A percentile compares a stretch with the other conserved stretches of the same genome.
These are phyloP conservation scores for Labeo calbasu DNA, from an alignment of 2,797 vertebrate genomes.

Conservation along the genomic window DNA sequence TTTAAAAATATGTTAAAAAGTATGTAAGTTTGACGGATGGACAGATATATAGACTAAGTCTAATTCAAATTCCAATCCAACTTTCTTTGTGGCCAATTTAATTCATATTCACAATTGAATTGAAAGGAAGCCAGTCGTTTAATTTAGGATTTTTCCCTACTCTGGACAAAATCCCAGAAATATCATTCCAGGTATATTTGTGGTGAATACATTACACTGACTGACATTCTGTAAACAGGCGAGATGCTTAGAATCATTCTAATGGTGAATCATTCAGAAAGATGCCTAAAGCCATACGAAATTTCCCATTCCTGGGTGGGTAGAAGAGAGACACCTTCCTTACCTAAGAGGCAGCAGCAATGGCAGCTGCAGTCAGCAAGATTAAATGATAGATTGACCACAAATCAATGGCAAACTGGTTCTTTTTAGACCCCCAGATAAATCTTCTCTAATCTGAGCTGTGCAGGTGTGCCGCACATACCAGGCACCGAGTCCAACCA, in stretches of 20 bases:
- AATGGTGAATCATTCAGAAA: slow-evolving; percentile 6
- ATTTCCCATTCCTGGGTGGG: slow-evolving; percentile 25
- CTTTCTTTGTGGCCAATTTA: not conserved
- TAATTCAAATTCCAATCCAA: not conserved
- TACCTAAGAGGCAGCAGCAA: slow-evolving; percentile 33
- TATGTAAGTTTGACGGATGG: not conserved
- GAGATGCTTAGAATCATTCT: slow-evolving; percentile 22
- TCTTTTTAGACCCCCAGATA: slow-evolving; percentile 51
- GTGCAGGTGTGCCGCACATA: slow-evolving; percentile 54
- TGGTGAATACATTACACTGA: not conserved
- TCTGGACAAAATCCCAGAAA: slow-evolving; percentile 6
- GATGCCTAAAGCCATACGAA: slow-evolving; percentile 16
- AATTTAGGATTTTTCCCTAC: not conserved
- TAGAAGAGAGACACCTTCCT: slow-evolving; percentile 37
- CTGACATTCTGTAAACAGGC: slow-evolving; percentile 3
- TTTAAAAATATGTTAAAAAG: not conserved
- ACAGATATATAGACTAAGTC: not conserved
- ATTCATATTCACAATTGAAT: not conserved
- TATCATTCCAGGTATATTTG: not conserved
- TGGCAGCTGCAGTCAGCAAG: slow-evolving; percentile 54
- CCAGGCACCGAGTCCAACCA: slow-evolving; percentile 37
- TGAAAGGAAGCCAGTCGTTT: not conserved
- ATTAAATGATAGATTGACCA: slow-evolving; percentile 62
- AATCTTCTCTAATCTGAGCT: slow-evolving; percentile 59
- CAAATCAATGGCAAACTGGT: slow-evolving; percentile 62